Evolutionary conservation across 2,113 vertebrate species (phyloP), one percentile per base, ranked within the genome.

Genomic region (Apistogramma diplotaenia): DNA sequence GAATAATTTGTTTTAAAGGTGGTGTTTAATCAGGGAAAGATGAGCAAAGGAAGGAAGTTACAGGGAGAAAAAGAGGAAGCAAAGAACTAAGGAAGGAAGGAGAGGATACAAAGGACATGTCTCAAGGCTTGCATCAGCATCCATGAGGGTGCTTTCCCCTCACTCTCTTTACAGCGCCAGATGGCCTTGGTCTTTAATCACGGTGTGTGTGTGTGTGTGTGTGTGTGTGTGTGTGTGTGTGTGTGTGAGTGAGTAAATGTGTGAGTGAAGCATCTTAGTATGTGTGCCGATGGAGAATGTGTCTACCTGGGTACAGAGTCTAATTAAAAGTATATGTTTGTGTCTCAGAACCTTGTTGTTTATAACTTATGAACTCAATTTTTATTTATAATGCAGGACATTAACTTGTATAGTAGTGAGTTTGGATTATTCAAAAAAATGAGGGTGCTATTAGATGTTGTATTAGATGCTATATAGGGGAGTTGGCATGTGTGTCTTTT

Each of bases 151-250:
- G 59, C 86, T 87, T 89, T 85, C 86, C 82, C 87, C 54, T 79
- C 73, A 5, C 87, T 85, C 81, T 78, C 82, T 87, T 87, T 86
- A 81, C 85, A 71, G 81, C 55, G 9, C 77, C 93, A 93, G 90
- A 93, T 94, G 93, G 93, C 84, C 90, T 86, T 81, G 75, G 84
- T 92, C 85, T 93, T 91, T 94, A 94, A 94, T 94, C 92, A 94
- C 37, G 16, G 54, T 80, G 72, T 86, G 85, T 59, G 43, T 81
- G 60, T 82, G 58, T 82, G 74, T 79, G 85, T 60, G 72, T 81
- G 75, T 84, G 40, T 27, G 78, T 19, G 65, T 35, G 60, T 60
- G 37, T 62, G 12, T 40, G n/a, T 16, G 35, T 0, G 0, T 43
- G 15, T 65, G 61, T 5, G 74, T 60, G 76, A 56, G 55, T 67